Conservation (phyloP, 2,797 vertebrate genomes). For the Amniataba percoides region DNA sequence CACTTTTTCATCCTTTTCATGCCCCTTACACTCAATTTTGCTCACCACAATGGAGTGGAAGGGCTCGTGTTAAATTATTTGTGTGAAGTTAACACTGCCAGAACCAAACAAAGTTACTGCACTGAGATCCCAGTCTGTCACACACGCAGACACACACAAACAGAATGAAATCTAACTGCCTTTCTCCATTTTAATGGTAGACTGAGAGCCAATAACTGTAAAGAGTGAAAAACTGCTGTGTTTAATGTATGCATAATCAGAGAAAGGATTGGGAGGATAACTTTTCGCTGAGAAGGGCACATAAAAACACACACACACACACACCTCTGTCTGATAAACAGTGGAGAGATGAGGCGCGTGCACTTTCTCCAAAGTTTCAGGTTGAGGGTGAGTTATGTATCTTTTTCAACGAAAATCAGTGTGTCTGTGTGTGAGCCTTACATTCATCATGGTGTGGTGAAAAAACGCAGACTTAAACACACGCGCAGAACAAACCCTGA, state of each 20-base stretch:
- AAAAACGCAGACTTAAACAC: conserved; percentile 1
- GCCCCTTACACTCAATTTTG: not conserved
- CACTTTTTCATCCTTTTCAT: not conserved
- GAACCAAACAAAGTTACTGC: not conserved
- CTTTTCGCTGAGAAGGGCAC: too few species aligned
- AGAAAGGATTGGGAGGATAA: not conserved
- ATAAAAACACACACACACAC: too few species aligned
- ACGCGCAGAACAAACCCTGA: conserved; percentile 21
- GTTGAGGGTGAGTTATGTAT: not conserved
- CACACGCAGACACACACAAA: not conserved
- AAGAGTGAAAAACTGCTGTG: not conserved
- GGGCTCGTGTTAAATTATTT: conserved; percentile 6
- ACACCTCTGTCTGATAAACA: not conserved
- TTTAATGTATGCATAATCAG: not conserved
- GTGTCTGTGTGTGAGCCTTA: conserved; percentile 1
- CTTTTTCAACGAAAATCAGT: not conserved
- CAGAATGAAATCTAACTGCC: not conserved
- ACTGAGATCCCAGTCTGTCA: not conserved
- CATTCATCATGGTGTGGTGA: conserved; percentile 36
- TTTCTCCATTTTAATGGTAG: not conserved
- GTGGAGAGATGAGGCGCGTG: not conserved
- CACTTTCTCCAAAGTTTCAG: not conserved
- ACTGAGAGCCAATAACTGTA: not conserved
- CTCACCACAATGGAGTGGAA: not conserved
- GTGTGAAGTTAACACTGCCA: too few species aligned